Evolutionary conservation across 2,113 vertebrate genomes (phyloP), one percentile per base, ranked within the genome.

Genomic region (Scolopax mira): DNA sequence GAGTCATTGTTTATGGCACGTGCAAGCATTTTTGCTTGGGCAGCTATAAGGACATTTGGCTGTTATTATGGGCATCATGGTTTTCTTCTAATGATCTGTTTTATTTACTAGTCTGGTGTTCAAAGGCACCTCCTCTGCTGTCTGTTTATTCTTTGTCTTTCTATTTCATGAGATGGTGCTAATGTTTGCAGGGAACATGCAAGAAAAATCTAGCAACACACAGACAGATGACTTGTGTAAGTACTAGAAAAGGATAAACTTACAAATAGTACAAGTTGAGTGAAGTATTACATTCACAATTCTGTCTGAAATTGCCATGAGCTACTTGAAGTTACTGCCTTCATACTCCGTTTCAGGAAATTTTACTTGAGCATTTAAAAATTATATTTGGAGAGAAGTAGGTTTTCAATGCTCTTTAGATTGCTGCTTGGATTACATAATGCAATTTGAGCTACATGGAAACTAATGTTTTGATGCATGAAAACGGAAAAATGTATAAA

Each of bases 1-100:
- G 62, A 8, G 33, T 18, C 4, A 0, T 49, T 0, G 1, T 21
- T 73, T 18, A 35, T 13, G 10, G 22, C 18, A 70, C 0, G 0
- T 14, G 23, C 25, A 52, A 70, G 10, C 9, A 42, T 54, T 80
- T 74, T 60, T 70, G 19, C 18, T 52, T 64, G 30, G 30, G 10
- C 23, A 77, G 37, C 30, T 84, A 3, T 30, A 69, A 46, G 11
- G 16, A 17, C 14, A 37, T 60, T 48, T 0, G 0, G 21, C 31
- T 80, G 15, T 71, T 55, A 48, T 9, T 21, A 13, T 11, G 22
- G 13, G 15, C 18, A 49, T 44, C 71, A 49, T 15, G 8, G 7
- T 51, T 85, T 85, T 80, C 46, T 61, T 80, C 35, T 66, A 14
- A 35, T 41, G 3, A 37, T 52, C 18, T 67, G 10, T 61, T 89